Conservation (phyloP, 2,888 invertebrate species). For the Mellilla xanthometata region DNA sequence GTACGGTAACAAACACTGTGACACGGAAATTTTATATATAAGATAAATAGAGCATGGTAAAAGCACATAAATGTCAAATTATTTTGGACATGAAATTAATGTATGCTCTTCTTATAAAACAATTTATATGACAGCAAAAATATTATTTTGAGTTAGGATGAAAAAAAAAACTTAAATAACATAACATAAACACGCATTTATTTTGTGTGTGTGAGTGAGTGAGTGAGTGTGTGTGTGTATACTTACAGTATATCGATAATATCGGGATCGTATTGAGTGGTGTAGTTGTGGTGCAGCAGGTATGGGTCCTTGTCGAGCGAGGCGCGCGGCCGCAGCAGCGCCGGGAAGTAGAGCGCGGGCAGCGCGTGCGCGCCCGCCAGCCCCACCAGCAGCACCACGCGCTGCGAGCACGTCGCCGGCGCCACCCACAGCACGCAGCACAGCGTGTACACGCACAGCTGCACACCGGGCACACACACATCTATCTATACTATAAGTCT, state of each 20-base stretch:
- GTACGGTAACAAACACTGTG: too few species aligned
- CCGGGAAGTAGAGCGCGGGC: conserved; percentile 54
- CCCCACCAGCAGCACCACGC: conserved; percentile 47
- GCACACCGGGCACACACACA: neutral
- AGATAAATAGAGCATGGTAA: too few species aligned
- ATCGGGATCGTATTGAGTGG: conserved; percentile 46
- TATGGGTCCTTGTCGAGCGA: conserved; percentile 61
- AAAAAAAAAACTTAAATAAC: too few species aligned
- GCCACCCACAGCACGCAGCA: conserved; percentile 69
- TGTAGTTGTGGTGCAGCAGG: conserved; percentile 48
- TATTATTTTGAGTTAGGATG: too few species aligned
- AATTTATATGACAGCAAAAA: too few species aligned
- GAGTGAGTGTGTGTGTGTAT: neutral
- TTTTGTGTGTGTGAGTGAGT: too few species aligned
- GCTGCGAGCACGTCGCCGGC: conserved; percentile 57
- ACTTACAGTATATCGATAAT: conserved; percentile 51
- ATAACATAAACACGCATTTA: too few species aligned
- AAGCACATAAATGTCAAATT: too few species aligned
- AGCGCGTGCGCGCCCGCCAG: conserved; percentile 53
- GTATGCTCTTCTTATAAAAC: too few species aligned
- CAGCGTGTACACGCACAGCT: conserved; percentile 65
- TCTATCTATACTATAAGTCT: too few species aligned
- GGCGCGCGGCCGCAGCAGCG: conserved; percentile 50
- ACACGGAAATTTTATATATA: too few species aligned
- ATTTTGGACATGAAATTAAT: too few species aligned